Conservation (phyloP, 2,888 invertebrate species). For the Sinohyriopsis cumingii region DNA sequence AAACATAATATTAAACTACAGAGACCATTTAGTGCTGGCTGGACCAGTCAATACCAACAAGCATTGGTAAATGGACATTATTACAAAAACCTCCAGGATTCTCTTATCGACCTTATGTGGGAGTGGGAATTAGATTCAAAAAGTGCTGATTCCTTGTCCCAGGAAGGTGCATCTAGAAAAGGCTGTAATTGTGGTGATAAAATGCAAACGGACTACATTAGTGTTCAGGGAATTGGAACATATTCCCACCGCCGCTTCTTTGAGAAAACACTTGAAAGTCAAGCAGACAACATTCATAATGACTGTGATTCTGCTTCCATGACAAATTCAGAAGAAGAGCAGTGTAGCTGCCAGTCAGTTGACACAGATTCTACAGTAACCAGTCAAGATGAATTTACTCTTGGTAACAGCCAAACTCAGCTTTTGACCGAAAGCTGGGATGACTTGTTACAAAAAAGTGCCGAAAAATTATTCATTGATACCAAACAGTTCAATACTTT, state of each 20-base stretch:
- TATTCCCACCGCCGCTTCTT: slow-evolving; percentile 53
- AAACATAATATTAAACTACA: slow-evolving; percentile 49
- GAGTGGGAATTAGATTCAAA: slow-evolving; percentile 39
- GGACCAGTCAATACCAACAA: slow-evolving; percentile 52
- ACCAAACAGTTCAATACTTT: slow-evolving; percentile 29
- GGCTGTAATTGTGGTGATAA: not conserved
- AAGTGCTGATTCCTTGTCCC: slow-evolving; percentile 34
- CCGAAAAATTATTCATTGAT: slow-evolving; percentile 11
- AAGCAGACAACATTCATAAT: slow-evolving; percentile 8
- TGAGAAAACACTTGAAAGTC: slow-evolving; percentile 21
- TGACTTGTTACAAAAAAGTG: slow-evolving; percentile 29
- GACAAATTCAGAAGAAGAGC: slow-evolving; percentile 29
- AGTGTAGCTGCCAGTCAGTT: slow-evolving; percentile 27
- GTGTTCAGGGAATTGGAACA: slow-evolving; percentile 45
- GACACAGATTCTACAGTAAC: slow-evolving; percentile 32
- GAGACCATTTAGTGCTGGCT: slow-evolving; percentile 54
- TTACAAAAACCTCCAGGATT: slow-evolving; percentile 54
- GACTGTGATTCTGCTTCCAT: slow-evolving; percentile 39
- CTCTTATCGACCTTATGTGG: slow-evolving; percentile 46
- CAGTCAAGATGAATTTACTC: slow-evolving; percentile 21
- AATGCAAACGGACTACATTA: slow-evolving; percentile 18
- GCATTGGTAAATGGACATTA: slow-evolving; percentile 47
- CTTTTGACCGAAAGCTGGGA: slow-evolving; percentile 55
- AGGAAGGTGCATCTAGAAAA: slow-evolving; percentile 19
- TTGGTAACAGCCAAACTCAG: slow-evolving; percentile 38